phyloP scores from a whole-genome alignment of 2,888 invertebrate species.

The Sphaerophoria taeniata region DNA sequence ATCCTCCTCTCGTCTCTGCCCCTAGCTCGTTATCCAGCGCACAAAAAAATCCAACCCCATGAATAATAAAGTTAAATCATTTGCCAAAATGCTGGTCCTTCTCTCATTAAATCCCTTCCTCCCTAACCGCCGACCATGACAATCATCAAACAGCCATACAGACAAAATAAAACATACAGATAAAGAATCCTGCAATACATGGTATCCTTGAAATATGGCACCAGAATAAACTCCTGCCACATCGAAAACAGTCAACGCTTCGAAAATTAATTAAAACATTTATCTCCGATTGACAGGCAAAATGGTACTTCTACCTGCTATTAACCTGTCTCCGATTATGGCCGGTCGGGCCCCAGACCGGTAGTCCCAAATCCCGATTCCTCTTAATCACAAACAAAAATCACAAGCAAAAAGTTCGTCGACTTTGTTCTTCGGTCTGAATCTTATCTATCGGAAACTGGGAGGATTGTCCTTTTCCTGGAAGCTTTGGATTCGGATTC shows the following conservation, averaged over 20 bases:
- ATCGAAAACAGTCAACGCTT: conserved; percentile 67
- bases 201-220: conserved; percentile 59
- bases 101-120: neutral
- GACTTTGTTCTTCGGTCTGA: conserved; percentile 15
- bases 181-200: conserved; percentile 19
- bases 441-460: conserved; percentile 59
- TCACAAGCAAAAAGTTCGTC: conserved; percentile 47
- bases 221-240: conserved; percentile 56
- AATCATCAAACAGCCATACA: neutral
- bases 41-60: neutral
- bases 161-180: conserved; percentile 9
- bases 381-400: conserved; percentile 55
- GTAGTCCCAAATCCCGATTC: neutral
- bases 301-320: conserved; percentile 27
- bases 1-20: too few species aligned
- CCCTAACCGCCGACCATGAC: neutral
- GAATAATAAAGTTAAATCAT: conserved; percentile 45
- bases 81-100: conserved; percentile 48
- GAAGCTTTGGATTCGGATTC: conserved; percentile 31
- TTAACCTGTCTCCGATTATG: conserved; percentile 19
- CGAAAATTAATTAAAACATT: conserved; percentile 72
- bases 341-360: conserved; percentile 2
- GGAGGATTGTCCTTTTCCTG: conserved; percentile 33
- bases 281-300: conserved; percentile 64
- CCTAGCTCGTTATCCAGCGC: neutral